phyloP scores from a whole-genome alignment of 2,797 vertebrate species.

The Lepilemur septentrionalis region DNA sequence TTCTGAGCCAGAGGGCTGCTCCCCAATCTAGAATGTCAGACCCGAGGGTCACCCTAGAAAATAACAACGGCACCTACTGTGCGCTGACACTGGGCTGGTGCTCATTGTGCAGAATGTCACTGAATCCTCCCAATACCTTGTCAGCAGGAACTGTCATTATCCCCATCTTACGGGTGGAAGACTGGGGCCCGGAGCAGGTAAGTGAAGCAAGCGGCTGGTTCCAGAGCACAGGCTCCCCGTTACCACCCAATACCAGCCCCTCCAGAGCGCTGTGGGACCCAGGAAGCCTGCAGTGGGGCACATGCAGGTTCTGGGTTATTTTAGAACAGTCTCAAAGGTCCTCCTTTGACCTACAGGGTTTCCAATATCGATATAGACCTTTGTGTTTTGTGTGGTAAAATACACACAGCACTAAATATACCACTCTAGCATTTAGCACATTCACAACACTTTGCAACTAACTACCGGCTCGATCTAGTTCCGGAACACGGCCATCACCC shows the following conservation, averaged over 20 bases:
- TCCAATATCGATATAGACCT: not conserved
- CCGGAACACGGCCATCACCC: not conserved
- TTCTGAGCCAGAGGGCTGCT: not conserved
- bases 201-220: fast-evolving
- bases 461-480: not conserved
- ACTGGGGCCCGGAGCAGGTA: not conserved
- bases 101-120: not conserved
- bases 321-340: not conserved
- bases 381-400: not conserved
- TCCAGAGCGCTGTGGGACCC: fast-evolving
- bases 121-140: too few relatives aligned
- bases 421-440: not conserved
- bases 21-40: not conserved
- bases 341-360: not conserved
- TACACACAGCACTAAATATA: fast-evolving
- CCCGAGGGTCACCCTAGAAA: not conserved
- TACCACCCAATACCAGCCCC: not conserved
- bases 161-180: not conserved
- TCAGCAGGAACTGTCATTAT: not conserved
- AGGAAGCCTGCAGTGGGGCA: not conserved
- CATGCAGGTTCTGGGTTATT: not conserved
- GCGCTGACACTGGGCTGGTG: not conserved
- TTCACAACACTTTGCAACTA: not conserved
- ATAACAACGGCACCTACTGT: too few relatives aligned
- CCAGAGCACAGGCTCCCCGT: fast-evolving